These are phyloP conservation scores for Fistularia tabacaria DNA, from an alignment of 2,797 vertebrate species.

Conservation along the genomic window DNA sequence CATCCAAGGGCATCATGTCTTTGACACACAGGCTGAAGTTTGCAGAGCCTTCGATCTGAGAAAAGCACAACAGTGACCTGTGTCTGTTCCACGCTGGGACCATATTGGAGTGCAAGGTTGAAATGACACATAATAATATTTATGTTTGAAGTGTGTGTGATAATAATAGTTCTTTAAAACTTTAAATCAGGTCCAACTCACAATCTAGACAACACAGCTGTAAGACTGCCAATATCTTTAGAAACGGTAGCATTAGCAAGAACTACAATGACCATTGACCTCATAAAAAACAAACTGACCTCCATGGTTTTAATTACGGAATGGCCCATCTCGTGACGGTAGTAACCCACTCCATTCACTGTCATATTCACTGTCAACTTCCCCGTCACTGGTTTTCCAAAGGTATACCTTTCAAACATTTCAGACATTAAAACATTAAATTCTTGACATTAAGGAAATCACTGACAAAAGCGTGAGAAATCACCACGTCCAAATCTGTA, in stretches of 20 bases:
- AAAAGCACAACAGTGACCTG: slow-evolving; percentile 14
- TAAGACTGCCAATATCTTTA: no score
- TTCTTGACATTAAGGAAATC: background rate
- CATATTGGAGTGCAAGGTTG: slow-evolving; percentile 1
- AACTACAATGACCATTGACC: background rate
- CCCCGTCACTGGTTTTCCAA: slow-evolving; percentile 88
- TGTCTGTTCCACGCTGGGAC: background rate
- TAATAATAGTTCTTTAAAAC: slow-evolving; percentile 3
- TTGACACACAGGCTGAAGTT: slow-evolving; percentile 85
- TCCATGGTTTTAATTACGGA: slow-evolving; percentile 86
- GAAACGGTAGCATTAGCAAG: no score
- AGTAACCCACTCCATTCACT: slow-evolving; percentile 90
- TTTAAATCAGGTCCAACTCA: background rate
- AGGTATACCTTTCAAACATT: slow-evolving; percentile 80
- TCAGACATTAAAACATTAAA: background rate
- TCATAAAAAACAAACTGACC: slow-evolving; percentile 66
- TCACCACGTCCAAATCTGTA: no score
- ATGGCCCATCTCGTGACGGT: slow-evolving; percentile 88
- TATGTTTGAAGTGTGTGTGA: background rate
- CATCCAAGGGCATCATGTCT: slow-evolving; percentile 89
- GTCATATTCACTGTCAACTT: slow-evolving; percentile 90
- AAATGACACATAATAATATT: slow-evolving; percentile 9
- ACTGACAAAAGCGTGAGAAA: background rate
- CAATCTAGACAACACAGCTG: background rate
- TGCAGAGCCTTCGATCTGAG: slow-evolving; percentile 84